Percentiles rank a stretch among this genome's conserved stretches.
Conservation (phyloP, 2,113 vertebrate species). For the Mastomys coucha region DNA sequence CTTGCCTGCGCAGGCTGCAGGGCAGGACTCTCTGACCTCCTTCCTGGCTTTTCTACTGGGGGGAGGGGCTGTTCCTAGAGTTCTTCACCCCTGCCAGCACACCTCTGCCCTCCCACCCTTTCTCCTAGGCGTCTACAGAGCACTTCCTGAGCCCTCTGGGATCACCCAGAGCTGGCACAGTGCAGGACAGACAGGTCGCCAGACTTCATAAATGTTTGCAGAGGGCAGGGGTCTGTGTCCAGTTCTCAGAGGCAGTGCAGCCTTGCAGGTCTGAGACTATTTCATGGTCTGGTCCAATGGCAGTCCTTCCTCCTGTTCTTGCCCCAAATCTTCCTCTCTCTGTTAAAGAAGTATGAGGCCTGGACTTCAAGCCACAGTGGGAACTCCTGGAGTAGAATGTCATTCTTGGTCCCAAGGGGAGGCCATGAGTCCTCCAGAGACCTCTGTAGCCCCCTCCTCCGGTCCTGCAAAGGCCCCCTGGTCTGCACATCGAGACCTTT, state of each 20-base stretch:
- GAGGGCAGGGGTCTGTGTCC: neutral
- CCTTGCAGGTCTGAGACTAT: neutral
- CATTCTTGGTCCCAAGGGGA: fast-evolving
- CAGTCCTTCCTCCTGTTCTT: neutral
- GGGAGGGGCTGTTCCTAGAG: neutral
- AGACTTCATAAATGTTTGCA: neutral
- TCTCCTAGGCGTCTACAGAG: neutral
- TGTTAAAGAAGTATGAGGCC: neutral
- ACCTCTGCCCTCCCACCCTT: neutral
- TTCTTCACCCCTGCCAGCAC: neutral
- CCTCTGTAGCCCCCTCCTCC: neutral
- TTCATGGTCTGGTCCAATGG: neutral
- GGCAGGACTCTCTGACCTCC: neutral
- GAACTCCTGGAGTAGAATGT: neutral
- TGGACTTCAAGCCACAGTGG: neutral
- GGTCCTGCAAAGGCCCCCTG: neutral
- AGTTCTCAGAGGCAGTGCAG: neutral
- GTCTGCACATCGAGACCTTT: neutral
- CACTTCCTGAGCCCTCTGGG: neutral
- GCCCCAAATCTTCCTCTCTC: neutral
- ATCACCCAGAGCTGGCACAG: neutral
- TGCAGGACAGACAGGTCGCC: neutral
- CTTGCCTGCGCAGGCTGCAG: neutral
- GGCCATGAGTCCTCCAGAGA: too few species aligned
- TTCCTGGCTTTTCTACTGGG: neutral